A percentile compares a stretch with the other conserved stretches of the same genome.
phyloP scores from a whole-genome alignment of 1,140 invertebrate genomes.

The Hyphantria cunea region DNA sequence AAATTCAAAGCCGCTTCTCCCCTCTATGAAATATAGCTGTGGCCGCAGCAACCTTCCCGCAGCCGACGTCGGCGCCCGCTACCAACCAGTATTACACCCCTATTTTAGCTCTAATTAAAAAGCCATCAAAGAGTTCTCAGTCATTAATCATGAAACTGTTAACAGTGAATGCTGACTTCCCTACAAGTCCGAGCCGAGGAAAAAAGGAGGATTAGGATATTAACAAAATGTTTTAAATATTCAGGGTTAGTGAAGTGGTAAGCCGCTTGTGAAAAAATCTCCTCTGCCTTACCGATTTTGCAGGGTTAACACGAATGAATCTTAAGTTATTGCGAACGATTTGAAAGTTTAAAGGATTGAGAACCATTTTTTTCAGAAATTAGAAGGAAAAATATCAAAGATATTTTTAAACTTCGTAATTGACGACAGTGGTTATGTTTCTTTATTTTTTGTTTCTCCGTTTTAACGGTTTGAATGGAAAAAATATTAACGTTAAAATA shows the following conservation, averaged over 20 bases:
- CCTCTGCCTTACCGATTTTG: slow-evolving; percentile 48
- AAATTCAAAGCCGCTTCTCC: slow-evolving; percentile 68
- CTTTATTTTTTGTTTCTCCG: slow-evolving; percentile 52
- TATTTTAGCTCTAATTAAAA: slow-evolving; percentile 81
- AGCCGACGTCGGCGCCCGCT: slow-evolving; percentile 38
- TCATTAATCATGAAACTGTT: slow-evolving; percentile 82
- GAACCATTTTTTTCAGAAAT: slow-evolving; percentile 63
- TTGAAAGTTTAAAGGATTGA: slow-evolving; percentile 66
- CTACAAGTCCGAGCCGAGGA: slow-evolving; percentile 63
- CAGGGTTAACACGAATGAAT: slow-evolving; percentile 62
- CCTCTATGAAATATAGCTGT: slow-evolving; percentile 75
- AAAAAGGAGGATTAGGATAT: slow-evolving; percentile 75
- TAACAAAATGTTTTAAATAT: slow-evolving; percentile 78
- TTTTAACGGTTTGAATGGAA: slow-evolving; percentile 50
- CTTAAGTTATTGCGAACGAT: slow-evolving; percentile 67
- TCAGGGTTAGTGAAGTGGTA: slow-evolving; percentile 73
- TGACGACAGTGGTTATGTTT: slow-evolving; percentile 63
- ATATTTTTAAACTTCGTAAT: slow-evolving; percentile 78
- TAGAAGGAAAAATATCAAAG: slow-evolving; percentile 64
- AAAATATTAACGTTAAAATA: slow-evolving; percentile 69
- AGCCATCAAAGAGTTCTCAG: slow-evolving; percentile 81
- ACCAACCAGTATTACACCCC: slow-evolving; percentile 69
- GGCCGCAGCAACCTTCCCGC: slow-evolving; percentile 64
- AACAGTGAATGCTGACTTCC: slow-evolving; percentile 77
- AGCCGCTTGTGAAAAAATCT: slow-evolving; percentile 65